Percentiles rank a stretch among this genome's conserved stretches.
These are phyloP conservation scores for Drosophila meridionalis DNA, from an alignment of 2,888 invertebrate genomes.

Conservation along the genomic window DNA sequence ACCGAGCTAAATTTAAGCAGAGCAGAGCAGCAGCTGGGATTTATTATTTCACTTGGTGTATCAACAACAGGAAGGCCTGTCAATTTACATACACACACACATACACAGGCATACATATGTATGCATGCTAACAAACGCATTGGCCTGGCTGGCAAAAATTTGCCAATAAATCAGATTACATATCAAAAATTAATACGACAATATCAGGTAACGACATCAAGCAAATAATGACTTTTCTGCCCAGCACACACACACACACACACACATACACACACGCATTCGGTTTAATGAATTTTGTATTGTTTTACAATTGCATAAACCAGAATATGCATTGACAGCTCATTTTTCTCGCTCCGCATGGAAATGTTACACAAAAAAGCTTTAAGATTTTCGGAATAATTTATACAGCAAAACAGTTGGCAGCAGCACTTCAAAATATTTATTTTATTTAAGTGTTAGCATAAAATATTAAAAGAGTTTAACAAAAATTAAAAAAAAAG, in stretches of 20 bases:
- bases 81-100: slow-evolving; percentile 27
- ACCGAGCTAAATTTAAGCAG: slow-evolving; percentile 12
- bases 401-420: slow-evolving; percentile 3
- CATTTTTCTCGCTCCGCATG: slow-evolving; percentile 10
- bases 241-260: slow-evolving; percentile 6
- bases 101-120: background rate
- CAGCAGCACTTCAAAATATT: background rate
- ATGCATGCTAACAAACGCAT: slow-evolving; percentile 23
- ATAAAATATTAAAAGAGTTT: background rate
- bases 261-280: slow-evolving; percentile 2
- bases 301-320: slow-evolving; percentile 36
- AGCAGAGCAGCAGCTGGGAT: slow-evolving; percentile 16
- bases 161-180: slow-evolving; percentile 55
- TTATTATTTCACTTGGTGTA: slow-evolving; percentile 54
- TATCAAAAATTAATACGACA: slow-evolving; percentile 59
- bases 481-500: background rate
- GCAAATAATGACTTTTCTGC: slow-evolving; percentile 55
- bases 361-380: slow-evolving; percentile 3
- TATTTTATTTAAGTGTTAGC: background rate
- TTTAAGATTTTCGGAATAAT: slow-evolving; percentile 3
- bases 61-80: slow-evolving; percentile 61
- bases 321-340: slow-evolving; percentile 26
- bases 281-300: slow-evolving; percentile 47
- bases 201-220: slow-evolving; percentile 41
- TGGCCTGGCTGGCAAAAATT: slow-evolving; percentile 47